phyloP scores from a whole-genome alignment of 2,888 invertebrate species.

The Cybosia mesomella region DNA sequence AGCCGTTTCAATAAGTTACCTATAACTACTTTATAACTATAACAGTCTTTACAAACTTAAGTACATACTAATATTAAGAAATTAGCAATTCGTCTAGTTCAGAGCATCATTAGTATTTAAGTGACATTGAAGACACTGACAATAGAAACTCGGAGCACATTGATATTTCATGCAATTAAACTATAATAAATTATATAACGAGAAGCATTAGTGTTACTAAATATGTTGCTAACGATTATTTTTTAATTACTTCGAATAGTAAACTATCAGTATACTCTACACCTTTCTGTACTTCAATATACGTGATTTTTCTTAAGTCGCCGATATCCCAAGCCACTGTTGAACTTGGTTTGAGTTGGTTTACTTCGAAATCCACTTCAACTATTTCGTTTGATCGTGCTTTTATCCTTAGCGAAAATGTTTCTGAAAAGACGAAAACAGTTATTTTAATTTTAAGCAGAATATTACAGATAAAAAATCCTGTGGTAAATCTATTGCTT shows the following conservation, averaged over 20 bases:
- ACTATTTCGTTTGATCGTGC: constrained; percentile 22
- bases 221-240: constrained; percentile 23
- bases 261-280: constrained; percentile 41
- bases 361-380: constrained; percentile 32
- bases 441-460: background rate
- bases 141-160: background rate
- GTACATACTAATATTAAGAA: background rate
- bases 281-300: constrained; percentile 48
- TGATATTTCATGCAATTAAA: constrained; percentile 8
- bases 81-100: constrained; percentile 5
- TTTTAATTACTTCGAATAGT: constrained; percentile 36
- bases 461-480: background rate
- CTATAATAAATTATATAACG: constrained; percentile 17
- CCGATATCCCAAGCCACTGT: constrained; percentile 34
- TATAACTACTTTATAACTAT: constrained; percentile 18
- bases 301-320: constrained; percentile 36
- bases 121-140: background rate
- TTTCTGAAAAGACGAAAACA: constrained; percentile 8
- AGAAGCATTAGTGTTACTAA: background rate
- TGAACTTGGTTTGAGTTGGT: constrained; percentile 18
- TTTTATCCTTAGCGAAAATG: constrained; percentile 6
- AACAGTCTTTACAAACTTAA: constrained; percentile 25
- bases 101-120: background rate
- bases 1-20: constrained; percentile 29
- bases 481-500: background rate